Evolutionary conservation across 53 echinoderm and acorn worm genomes (phyloP), one percentile per base, ranked within the genome.

Genomic region (Henricia sp.): DNA sequence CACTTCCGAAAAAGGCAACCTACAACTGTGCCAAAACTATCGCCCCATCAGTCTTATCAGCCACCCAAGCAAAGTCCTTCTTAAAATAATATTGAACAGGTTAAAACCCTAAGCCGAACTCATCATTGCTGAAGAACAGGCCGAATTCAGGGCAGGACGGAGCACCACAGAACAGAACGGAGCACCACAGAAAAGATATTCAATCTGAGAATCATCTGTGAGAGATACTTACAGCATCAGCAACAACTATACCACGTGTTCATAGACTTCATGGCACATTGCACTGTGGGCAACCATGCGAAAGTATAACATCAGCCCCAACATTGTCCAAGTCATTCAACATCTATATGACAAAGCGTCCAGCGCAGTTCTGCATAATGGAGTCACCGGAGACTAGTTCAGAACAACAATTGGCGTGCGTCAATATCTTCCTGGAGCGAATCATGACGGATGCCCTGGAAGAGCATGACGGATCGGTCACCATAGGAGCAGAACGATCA

Each of bases 361-460:
- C 55, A 88, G 82, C 46, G 80, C 88, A 68, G 68, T 80, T 1
- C 33, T 58, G 30, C 1, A 21, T 19, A 20, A 88, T 3, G 82
- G 82, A 69, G 50, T 27, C 2, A 5, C 55, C 2, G 78, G 77
- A 50, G 68, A 87, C n/a, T n/a, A n/a, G n/a, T n/a, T n/a, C n/a
- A n/a, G n/a, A n/a, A n/a, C n/a, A n/a, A n/a, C n/a, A n/a, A 6
- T 88, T 82, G 88, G 82, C 82, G 41, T 38, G 39, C 13, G 63
- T 64, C 25, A 91, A 91, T 71, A 69, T 91, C 3, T 91, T 76
- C 64, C 43, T 68, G 10, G 88, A 91, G 28, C 29, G 28, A n/a
- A 87, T n/a, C n/a, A n/a, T n/a, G n/a, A n/a, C n/a, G n/a, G n/a
- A n/a, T n/a, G n/a, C n/a, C n/a, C n/a, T n/a, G 29, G 74, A 84